Evolutionary conservation across 2,113 vertebrate species (phyloP).

Genomic region (Crotalus tigris): DNA sequence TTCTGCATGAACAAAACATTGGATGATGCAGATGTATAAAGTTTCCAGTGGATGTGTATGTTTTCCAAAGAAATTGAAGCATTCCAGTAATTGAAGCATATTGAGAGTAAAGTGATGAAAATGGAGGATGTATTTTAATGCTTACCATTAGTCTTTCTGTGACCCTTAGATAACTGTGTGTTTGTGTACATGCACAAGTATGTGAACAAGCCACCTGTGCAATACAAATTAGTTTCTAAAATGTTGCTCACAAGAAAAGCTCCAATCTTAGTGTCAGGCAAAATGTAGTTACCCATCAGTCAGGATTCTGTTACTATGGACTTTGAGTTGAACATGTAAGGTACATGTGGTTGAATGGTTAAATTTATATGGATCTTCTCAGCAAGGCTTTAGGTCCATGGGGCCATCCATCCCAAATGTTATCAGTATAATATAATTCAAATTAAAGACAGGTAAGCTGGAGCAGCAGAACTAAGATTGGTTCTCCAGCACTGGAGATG

Average conservation of each 20-base stretch:
- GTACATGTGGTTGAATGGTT: neutral
- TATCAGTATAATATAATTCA: neutral
- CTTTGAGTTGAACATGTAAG: neutral
- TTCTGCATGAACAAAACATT: neutral
- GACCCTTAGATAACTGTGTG: neutral
- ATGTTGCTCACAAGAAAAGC: neutral
- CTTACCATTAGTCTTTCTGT: neutral
- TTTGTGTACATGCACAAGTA: neutral
- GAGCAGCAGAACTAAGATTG: neutral
- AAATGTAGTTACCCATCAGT: neutral
- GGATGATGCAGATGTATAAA: neutral
- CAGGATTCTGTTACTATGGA: neutral
- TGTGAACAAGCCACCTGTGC: neutral
- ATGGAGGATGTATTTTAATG: neutral
- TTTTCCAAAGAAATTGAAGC: neutral
- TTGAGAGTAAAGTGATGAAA: neutral
- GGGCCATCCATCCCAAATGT: neutral
- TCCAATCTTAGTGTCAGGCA: neutral
- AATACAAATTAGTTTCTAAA: neutral
- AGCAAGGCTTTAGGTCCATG: neutral
- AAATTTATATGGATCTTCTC: neutral
- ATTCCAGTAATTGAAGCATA: neutral
- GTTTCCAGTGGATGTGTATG: neutral
- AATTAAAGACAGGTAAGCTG: neutral
- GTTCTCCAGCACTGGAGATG: too few relatives aligned